Percentiles rank a stretch among this genome's conserved stretches.
Evolutionary conservation across 2,113 vertebrate species (phyloP).

Genomic region (Epinephelus lanceolatus): DNA sequence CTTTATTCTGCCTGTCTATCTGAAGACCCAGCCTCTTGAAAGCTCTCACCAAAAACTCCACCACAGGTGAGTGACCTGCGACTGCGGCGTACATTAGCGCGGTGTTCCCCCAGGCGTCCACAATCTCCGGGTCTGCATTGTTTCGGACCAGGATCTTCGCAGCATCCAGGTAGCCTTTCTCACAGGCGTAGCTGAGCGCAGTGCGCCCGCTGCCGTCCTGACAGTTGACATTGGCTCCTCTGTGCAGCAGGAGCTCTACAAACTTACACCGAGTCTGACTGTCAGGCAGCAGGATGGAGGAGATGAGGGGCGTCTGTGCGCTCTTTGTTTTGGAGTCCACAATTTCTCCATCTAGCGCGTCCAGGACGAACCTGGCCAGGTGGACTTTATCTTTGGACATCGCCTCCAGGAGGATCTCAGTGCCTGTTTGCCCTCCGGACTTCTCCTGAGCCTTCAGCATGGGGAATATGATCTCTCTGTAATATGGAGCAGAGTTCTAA

Average conservation of each 20-base stretch:
- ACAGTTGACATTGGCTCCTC: constrained; percentile 77
- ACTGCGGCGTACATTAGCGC: constrained; percentile 81
- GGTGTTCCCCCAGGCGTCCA: constrained; percentile 80
- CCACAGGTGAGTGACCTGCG: constrained; percentile 70
- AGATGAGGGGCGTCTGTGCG: constrained; percentile 81
- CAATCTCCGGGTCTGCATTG: constrained; percentile 80
- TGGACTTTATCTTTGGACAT: constrained; percentile 84
- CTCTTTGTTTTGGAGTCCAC: constrained; percentile 77
- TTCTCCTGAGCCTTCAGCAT: constrained; percentile 72
- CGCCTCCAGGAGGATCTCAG: constrained; percentile 80
- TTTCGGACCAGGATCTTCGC: constrained; percentile 80
- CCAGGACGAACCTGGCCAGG: constrained; percentile 81
- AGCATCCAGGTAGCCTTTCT: constrained; percentile 77
- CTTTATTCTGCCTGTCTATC: constrained; percentile 82
- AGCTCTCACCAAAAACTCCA: constrained; percentile 82
- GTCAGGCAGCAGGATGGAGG: constrained; percentile 75
- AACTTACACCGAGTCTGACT: constrained; percentile 70
- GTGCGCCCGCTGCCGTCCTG: constrained; percentile 78
- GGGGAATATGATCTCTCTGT: not conserved
- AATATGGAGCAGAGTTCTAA: constrained; percentile 33
- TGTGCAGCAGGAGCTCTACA: constrained; percentile 79
- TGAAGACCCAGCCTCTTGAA: constrained; percentile 84
- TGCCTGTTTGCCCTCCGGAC: constrained; percentile 60
- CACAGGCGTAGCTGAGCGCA: constrained; percentile 81
- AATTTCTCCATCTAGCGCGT: constrained; percentile 82